Base-by-base conservation (phyloP, 2,797 vertebrate genomes). In the Argentina silus region DNA sequence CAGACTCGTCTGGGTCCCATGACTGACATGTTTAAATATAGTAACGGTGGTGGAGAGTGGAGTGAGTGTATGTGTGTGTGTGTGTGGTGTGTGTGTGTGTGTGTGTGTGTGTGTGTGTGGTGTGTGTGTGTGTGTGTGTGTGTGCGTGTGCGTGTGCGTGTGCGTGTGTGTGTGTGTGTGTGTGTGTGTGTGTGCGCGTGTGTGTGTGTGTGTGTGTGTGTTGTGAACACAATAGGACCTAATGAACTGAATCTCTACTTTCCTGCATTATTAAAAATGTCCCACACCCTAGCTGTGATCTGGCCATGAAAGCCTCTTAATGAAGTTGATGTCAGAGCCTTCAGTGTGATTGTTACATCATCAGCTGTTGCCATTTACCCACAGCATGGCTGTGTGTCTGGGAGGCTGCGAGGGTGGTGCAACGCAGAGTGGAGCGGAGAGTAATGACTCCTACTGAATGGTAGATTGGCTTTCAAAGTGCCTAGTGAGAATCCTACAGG, bases 11-110 rank as follows among this genome's bases (percentile, higher is more conserved):
- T 57, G 69, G 14, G n/a, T 12, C 53, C 68, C 57, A 47, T 84
- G 67, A 76, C 73, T 81, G 68, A 17, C 74, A 48, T 50, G 17
- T 81, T 74, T 67, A 77, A 77, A 88, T 83, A 85, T 77, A 84
- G 71, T 66, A 70, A 43, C 27, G 69, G 53, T 50, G 47, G 64
- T 67, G 12, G n/a, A 36, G 27, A 36, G 27, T 36, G 27, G 69
- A 44, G 23, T n/a, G 67, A 42, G 69, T 65, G 50, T 75, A 43
- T 61, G 62, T 56, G 66, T 50, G 70, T 23, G 23, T 8, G 9
- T 57, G n/a, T 3, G 47, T 48, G n/a, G 47, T 48, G 47, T 12
- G 47, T 48, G 7, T 55, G 51, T 55, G 51, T n/a, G 14, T 55
- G 10, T 55, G 11, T 55, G 14, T 55, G 14, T 60, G 6, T 59